Conservation (phyloP, 2,888 invertebrate species). For the Drosophila mettleri region DNA sequence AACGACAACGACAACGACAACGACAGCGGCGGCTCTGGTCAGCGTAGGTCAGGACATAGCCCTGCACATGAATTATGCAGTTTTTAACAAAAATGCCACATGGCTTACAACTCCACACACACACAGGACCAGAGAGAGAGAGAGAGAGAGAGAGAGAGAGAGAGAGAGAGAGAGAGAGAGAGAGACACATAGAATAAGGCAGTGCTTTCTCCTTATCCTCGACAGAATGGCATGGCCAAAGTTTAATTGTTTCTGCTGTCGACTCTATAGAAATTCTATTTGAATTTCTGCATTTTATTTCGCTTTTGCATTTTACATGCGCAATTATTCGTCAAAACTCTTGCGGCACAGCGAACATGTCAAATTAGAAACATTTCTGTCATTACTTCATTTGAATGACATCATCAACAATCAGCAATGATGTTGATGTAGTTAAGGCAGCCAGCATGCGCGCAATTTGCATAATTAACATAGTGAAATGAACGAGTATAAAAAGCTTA, state of each 20-base stretch:
- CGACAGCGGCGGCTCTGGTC: conserved; percentile 29
- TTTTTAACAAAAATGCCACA: conserved; percentile 78
- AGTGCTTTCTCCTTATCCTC: conserved; percentile 10
- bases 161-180: not conserved
- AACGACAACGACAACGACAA: conserved; percentile 34
- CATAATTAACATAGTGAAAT: conserved; percentile 26
- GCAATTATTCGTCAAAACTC: conserved; percentile 34
- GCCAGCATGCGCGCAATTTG: conserved; percentile 24
- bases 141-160: not conserved
- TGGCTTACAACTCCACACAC: conserved; percentile 50
- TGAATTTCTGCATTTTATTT: conserved; percentile 64
- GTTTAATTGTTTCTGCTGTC: conserved; percentile 73
- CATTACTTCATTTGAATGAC: conserved; percentile 25
- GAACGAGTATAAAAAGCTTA: not conserved
- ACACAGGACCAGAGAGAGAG: not conserved
- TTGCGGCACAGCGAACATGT: conserved; percentile 36
- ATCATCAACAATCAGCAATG: conserved; percentile 36
- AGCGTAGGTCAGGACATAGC: conserved; percentile 43
- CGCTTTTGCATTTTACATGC: conserved; percentile 56
- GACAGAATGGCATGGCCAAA: conserved; percentile 49
- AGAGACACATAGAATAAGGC: no score
- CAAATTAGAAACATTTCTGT: conserved; percentile 59
- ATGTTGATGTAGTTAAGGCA: conserved; percentile 14
- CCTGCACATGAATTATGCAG: conserved; percentile 78
- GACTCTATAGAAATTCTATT: conserved; percentile 37